Conservation (phyloP, 1,140 invertebrate genomes). For the Drosophila cardini region DNA sequence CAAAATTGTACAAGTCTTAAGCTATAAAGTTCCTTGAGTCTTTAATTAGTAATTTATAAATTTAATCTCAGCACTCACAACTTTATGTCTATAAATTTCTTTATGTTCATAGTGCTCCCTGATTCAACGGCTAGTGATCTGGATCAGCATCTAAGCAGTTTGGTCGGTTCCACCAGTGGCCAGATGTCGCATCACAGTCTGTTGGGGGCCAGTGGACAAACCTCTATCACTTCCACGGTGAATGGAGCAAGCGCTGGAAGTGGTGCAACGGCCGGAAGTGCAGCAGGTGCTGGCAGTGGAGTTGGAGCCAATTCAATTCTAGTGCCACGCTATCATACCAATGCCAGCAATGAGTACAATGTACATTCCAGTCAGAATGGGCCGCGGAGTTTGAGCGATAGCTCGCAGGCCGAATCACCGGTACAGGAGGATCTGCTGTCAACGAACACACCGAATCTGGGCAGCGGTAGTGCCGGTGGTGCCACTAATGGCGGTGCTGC, state of each 20-base stretch:
- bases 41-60: no score
- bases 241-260: constrained; percentile 81
- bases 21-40: no score
- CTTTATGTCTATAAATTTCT: not conserved
- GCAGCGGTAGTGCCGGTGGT: constrained; percentile 62
- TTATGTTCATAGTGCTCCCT: constrained; percentile 87
- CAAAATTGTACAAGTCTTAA: no score
- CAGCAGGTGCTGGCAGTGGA: constrained; percentile 54
- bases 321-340: constrained; percentile 86
- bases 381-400: constrained; percentile 90
- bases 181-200: constrained; percentile 84
- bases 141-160: constrained; percentile 90
- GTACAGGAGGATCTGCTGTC: constrained; percentile 91
- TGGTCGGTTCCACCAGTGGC: constrained; percentile 87
- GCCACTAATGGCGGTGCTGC: constrained; percentile 85
- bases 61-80: no score
- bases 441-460: constrained; percentile 85
- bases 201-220: constrained; percentile 72
- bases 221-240: constrained; percentile 84
- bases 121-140: constrained; percentile 90
- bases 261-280: constrained; percentile 77
- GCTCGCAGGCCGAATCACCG: constrained; percentile 92
- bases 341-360: constrained; percentile 83
- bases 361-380: constrained; percentile 84
- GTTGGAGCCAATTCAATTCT: constrained; percentile 73